phyloP scores from a whole-genome alignment of 2,113 vertebrate genomes.

The Tricholaema leucomelas region DNA sequence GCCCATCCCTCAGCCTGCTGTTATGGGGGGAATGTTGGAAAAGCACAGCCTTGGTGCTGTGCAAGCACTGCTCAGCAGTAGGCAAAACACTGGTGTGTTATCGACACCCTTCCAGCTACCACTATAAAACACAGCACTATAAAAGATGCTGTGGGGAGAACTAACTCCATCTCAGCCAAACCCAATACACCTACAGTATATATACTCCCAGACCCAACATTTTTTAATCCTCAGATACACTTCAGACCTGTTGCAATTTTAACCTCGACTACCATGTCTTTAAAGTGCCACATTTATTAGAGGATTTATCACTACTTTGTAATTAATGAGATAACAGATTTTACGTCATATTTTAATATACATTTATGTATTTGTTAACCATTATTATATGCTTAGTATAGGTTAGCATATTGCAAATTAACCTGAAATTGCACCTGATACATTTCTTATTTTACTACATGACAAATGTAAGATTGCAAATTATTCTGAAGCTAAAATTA shows the following conservation, averaged over 20 bases:
- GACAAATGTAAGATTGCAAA: neutral
- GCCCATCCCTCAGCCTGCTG: too few species aligned
- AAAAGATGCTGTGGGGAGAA: too few species aligned
- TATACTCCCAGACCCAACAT: neutral
- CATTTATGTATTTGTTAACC: neutral
- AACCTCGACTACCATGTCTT: neutral
- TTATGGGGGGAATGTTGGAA: too few species aligned
- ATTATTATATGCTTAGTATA: neutral
- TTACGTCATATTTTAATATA: neutral
- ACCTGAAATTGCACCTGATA: conserved; percentile 14
- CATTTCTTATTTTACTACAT: neutral
- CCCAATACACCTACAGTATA: neutral
- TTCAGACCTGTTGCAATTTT: neutral
- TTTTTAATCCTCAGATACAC: neutral
- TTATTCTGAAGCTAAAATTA: conserved; percentile 33
- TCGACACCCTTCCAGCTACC: too few species aligned
- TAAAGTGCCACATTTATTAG: neutral
- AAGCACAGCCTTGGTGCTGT: too few species aligned
- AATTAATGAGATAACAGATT: conserved; percentile 21
- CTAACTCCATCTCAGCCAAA: too few species aligned
- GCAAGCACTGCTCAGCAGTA: too few species aligned
- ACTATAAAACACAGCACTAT: too few species aligned
- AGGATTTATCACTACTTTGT: conserved; percentile 11
- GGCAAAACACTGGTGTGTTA: too few species aligned
- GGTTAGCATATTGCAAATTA: neutral